A percentile compares a stretch with the other conserved stretches of the same genome.
Conservation (phyloP, 2,797 vertebrate species). For the Dryobates pubescens region DNA sequence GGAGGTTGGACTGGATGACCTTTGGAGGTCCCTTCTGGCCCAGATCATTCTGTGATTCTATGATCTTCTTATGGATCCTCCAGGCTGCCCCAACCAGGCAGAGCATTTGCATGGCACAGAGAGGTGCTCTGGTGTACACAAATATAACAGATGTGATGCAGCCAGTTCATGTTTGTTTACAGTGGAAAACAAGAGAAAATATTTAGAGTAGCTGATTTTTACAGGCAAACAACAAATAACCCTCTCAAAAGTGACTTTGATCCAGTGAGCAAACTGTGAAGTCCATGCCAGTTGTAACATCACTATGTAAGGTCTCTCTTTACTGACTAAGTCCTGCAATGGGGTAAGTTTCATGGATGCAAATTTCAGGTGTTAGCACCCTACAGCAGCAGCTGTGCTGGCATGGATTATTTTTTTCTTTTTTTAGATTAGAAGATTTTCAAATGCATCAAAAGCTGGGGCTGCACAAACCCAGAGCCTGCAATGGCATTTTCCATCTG, state of each 20-base stretch:
- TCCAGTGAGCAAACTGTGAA: neutral
- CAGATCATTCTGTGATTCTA: too few species aligned
- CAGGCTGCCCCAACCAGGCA: neutral
- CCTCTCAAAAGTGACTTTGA: neutral
- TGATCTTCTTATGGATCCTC: neutral
- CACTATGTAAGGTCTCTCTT: neutral
- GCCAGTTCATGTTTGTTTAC: constrained; percentile 27
- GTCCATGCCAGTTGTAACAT: neutral
- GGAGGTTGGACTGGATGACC: too few species aligned
- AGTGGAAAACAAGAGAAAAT: constrained; percentile 12
- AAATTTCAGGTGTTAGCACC: neutral
- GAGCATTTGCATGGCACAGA: neutral
- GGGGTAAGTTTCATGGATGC: neutral
- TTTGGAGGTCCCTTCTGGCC: too few species aligned
- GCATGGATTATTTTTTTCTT: too few species aligned
- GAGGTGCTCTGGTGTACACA: neutral
- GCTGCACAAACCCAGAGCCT: neutral
- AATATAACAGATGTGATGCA: neutral
- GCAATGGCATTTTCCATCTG: neutral
- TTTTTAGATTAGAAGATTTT: neutral
- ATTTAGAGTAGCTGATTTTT: constrained; percentile 33
- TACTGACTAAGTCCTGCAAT: neutral
- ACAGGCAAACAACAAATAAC: constrained; percentile 27
- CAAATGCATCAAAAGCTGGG: neutral
- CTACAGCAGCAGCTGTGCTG: neutral